A percentile compares a stretch with the other conserved stretches of the same genome.
These are phyloP conservation scores for Resseliella maxima DNA, from an alignment of 2,888 invertebrate genomes.

Conservation along the genomic window DNA sequence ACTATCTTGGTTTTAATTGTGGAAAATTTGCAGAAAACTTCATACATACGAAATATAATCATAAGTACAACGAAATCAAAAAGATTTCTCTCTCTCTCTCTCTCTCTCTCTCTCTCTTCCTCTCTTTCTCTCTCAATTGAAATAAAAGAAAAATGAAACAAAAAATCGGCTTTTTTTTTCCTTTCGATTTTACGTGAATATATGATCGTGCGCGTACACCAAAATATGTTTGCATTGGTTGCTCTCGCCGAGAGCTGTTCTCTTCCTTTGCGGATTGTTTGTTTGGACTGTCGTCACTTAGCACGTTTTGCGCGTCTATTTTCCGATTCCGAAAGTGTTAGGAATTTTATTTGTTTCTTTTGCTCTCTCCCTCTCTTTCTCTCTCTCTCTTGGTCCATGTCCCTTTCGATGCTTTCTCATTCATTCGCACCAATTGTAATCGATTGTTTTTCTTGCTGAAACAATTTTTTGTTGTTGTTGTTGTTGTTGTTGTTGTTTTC, in stretches of 20 bases:
- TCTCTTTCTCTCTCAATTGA: neutral
- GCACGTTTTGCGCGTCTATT: constrained; percentile 48
- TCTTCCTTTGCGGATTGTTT: neutral
- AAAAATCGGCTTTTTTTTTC: neutral
- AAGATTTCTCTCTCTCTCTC: too few relatives aligned
- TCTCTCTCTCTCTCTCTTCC: too few relatives aligned
- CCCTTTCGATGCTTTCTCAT: too few relatives aligned
- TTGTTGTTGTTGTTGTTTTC: too few relatives aligned
- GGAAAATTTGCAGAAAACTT: neutral
- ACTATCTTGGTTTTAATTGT: neutral
- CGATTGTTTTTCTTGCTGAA: neutral
- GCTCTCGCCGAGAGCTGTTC: neutral
- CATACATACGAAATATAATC: too few relatives aligned
- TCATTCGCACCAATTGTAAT: neutral
- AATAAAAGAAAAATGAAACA: neutral
- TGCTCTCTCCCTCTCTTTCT: neutral
- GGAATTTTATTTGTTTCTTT: constrained; percentile 7
- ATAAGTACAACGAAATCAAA: neutral
- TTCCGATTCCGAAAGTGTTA: constrained; percentile 49
- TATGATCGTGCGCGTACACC: constrained; percentile 1
- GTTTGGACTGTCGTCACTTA: constrained; percentile 1
- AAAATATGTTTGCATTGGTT: constrained; percentile 12
- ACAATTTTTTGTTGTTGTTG: too few relatives aligned
- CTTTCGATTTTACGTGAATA: constrained; percentile 12
- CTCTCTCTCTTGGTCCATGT: neutral